These are phyloP conservation scores for Eupelmus urozonus DNA, from an alignment of 2,888 invertebrate species.

Conservation along the genomic window DNA sequence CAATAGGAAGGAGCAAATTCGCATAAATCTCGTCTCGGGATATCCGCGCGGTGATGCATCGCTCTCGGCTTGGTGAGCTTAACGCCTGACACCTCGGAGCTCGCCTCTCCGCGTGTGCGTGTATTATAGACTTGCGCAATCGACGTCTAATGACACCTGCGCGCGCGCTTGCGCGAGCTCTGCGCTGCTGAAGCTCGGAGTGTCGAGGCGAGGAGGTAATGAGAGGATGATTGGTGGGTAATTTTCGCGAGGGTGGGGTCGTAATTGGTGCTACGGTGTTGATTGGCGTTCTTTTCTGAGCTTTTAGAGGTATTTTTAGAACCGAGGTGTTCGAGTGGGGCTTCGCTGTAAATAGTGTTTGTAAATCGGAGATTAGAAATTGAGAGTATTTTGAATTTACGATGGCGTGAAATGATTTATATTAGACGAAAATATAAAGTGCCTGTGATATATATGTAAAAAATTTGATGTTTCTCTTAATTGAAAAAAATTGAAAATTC, in stretches of 20 bases:
- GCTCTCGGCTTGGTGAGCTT: slow-evolving; percentile 52
- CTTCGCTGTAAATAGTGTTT: too few species aligned
- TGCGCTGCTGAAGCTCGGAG: background rate
- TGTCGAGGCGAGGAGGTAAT: background rate
- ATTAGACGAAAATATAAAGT: background rate
- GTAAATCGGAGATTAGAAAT: background rate
- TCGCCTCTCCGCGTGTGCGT: background rate
- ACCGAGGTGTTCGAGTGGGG: too few species aligned
- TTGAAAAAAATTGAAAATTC: too few species aligned
- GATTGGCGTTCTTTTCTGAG: too few species aligned
- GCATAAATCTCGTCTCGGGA: slow-evolving; percentile 26
- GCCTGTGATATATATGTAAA: too few species aligned
- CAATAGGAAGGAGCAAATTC: slow-evolving; percentile 42
- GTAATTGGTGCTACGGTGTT: too few species aligned
- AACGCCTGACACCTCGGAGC: slow-evolving; percentile 40
- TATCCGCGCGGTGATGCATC: slow-evolving; percentile 8
- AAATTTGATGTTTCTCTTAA: too few species aligned
- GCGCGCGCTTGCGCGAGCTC: background rate
- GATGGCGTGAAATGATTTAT: background rate
- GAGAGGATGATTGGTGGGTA: too few species aligned
- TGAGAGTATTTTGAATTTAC: slow-evolving; percentile 21
- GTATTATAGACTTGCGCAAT: slow-evolving; percentile 35
- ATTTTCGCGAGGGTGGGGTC: too few species aligned
- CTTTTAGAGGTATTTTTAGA: too few species aligned
- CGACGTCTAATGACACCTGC: slow-evolving; percentile 8